Base-by-base conservation (phyloP, 23 tunicate genomes). In the Halocynthia aurantium region DNA sequence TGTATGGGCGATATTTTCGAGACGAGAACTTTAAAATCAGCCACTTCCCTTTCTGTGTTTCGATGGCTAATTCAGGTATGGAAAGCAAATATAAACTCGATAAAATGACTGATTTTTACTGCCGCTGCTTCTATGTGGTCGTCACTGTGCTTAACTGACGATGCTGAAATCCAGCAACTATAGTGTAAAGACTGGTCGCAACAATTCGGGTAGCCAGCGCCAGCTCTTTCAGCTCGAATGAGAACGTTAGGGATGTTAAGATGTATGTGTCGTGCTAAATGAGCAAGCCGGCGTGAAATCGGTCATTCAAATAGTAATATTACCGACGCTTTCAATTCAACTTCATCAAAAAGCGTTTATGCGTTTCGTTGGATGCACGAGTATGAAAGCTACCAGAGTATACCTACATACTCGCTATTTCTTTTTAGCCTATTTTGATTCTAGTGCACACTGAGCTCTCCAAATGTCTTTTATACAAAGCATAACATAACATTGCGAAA, bases 21-120 rank as follows among this genome's bases (percentile, higher is more conserved):
- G 98, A 92, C 70, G 98, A 92, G 70, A 92, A 86, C 51, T 92
- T 92, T 64, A 79, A 88, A 19, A 86, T 92, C 80, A 86, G 79
- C 20, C 98, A 92, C 74, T 92, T 92, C 63, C 98, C 98, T 10
- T 92, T 92, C 75, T 92, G 98, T 61, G 55, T 92, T 0, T 86
- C 98, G 10, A 92, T 92, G 98, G 98, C 98, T n/a, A 92, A 92
- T 61, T 82, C 98, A 67, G 98, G 98, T 92, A 81, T 10, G 64
- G 44, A 31, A 31, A 31, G n/a, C 4, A 31, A 31, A 31, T 31
- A 31, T 31, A 31, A 31, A 0, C 2, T 31, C 44, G 4, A 31
- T 31, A 4, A 4, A 31, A 31, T 31, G 44, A 31, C 44, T 31
- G 44, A 31, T 31, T 31, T 31, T 31, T 31, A 31, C 44, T 31